These are phyloP conservation scores for Pangasius larnaudii DNA, from an alignment of 2,797 vertebrate genomes.

Conservation along the genomic window DNA sequence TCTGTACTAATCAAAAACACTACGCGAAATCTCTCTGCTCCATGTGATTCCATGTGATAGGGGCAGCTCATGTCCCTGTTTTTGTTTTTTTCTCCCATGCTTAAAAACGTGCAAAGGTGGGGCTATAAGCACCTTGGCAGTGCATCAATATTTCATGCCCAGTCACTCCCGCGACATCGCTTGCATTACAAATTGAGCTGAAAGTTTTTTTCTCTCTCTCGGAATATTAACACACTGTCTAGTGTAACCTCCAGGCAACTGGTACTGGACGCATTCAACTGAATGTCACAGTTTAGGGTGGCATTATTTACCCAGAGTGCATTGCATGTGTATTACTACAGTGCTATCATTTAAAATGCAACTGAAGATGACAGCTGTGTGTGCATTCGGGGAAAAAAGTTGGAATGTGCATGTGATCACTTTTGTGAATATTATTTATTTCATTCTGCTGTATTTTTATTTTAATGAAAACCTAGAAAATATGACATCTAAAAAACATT, in stretches of 20 bases:
- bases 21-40: slow-evolving; percentile 35
- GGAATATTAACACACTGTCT: slow-evolving; percentile 19
- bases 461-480: neutral
- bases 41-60: slow-evolving; percentile 51
- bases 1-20: slow-evolving; percentile 34
- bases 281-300: neutral
- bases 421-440: no score
- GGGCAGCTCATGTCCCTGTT: slow-evolving; percentile 43
- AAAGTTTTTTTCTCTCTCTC: slow-evolving; percentile 28
- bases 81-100: slow-evolving; percentile 33
- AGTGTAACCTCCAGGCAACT: slow-evolving; percentile 7
- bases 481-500: neutral
- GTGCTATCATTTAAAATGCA: neutral
- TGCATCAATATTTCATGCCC: slow-evolving; percentile 47
- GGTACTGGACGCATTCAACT: neutral
- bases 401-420: neutral
- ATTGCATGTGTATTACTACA: slow-evolving; percentile 5
- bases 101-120: slow-evolving; percentile 33
- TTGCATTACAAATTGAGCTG: slow-evolving; percentile 32
- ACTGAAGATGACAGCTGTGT: neutral
- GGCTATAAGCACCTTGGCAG: slow-evolving; percentile 44
- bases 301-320: slow-evolving; percentile 20
- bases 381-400: neutral
- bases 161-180: slow-evolving; percentile 5
- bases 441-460: neutral